phyloP scores from a whole-genome alignment of 2,888 invertebrate genomes.

The Coremacera marginata region DNA sequence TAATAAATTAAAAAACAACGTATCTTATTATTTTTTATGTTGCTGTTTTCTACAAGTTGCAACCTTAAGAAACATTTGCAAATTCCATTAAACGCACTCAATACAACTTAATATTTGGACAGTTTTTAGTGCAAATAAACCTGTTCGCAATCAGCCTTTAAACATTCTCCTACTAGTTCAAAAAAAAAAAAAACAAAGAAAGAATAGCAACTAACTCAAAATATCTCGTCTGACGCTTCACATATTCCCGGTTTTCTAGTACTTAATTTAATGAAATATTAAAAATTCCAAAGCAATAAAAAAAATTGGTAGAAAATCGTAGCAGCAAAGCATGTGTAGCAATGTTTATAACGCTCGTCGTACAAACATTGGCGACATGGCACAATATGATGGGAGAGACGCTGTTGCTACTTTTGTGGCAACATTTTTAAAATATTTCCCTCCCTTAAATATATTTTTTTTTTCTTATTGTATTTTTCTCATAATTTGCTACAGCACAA shows the following conservation, averaged over 20 bases:
- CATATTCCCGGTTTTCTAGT: slow-evolving; percentile 46
- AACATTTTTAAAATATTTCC: neutral
- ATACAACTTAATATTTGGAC: too few relatives aligned
- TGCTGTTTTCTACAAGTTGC: too few relatives aligned
- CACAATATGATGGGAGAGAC: neutral
- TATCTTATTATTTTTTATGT: too few relatives aligned
- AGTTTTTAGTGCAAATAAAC: too few relatives aligned
- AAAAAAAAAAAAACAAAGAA: neutral
- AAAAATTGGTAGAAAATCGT: neutral
- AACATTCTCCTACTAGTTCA: neutral
- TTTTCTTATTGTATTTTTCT: neutral
- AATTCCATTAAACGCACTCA: too few relatives aligned
- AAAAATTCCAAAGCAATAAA: slow-evolving; percentile 59
- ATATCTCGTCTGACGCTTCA: neutral
- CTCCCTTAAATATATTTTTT: neutral
- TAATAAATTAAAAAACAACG: too few relatives aligned
- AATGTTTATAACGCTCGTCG: neutral
- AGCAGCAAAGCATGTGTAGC: slow-evolving; percentile 1
- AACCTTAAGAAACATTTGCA: too few relatives aligned
- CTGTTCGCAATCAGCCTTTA: too few relatives aligned
- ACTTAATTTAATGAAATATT: slow-evolving; percentile 69
- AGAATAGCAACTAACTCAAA: neutral
- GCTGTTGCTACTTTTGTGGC: neutral
- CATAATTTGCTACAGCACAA: neutral
- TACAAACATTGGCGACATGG: neutral